phyloP scores from a whole-genome alignment of 2,113 vertebrate species.

The Xyliphius kryptos region DNA sequence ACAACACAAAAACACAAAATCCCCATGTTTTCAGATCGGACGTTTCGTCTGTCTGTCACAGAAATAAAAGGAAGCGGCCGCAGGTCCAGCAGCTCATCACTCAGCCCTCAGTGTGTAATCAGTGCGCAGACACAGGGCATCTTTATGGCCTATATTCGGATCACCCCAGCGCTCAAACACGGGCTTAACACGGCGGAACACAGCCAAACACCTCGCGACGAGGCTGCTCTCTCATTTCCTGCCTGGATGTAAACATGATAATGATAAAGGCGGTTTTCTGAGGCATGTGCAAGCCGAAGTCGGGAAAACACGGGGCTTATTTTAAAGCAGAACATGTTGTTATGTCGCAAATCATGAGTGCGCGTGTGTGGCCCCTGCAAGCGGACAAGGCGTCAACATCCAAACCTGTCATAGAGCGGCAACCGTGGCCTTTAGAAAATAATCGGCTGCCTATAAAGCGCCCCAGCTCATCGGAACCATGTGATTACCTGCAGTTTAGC shows the following conservation, averaged over 20 bases:
- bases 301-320: neutral
- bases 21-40: neutral
- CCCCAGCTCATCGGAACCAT: neutral
- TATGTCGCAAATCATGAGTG: neutral
- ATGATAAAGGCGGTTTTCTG: slow-evolving; percentile 1
- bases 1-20: no score
- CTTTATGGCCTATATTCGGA: slow-evolving; percentile 9
- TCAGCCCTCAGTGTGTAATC: slow-evolving; percentile 4
- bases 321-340: slow-evolving; percentile 19
- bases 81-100: neutral
- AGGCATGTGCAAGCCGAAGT: neutral
- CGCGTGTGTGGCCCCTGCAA: slow-evolving; percentile 12
- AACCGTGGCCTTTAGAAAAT: slow-evolving; percentile 8
- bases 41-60: neutral
- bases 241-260: slow-evolving; percentile 19
- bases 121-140: neutral
- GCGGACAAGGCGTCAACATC: neutral
- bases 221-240: slow-evolving; percentile 14
- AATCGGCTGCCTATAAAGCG: neutral
- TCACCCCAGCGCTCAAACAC: neutral
- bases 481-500: slow-evolving; percentile 21
- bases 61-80: slow-evolving; percentile 11
- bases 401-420: neutral
- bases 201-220: slow-evolving; percentile 10
- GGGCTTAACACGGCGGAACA: neutral